These are phyloP conservation scores for Turritopsis rubra DNA, from an alignment of 30 jellyfish, hydroid and myxozoan genomes.

Conservation along the genomic window DNA sequence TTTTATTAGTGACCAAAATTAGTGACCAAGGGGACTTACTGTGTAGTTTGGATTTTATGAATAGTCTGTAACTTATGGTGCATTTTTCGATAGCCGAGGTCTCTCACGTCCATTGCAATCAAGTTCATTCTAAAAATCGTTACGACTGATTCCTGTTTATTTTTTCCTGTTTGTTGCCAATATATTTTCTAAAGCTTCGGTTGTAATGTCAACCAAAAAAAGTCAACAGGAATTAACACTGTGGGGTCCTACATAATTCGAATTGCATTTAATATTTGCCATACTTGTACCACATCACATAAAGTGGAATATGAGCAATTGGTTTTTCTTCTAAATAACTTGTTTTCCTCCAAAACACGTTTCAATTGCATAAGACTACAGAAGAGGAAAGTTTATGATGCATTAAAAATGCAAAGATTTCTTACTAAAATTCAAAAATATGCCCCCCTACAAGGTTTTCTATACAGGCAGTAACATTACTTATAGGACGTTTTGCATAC, in stretches of 20 bases:
- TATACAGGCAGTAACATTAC: not conserved
- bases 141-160: not conserved
- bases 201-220: too few relatives aligned
- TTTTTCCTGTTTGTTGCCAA: too few relatives aligned
- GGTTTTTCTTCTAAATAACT: not conserved
- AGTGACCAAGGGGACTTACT: not conserved
- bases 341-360: not conserved
- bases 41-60: not conserved
- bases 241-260: not conserved
- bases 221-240: not conserved
- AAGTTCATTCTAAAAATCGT: not conserved
- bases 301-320: not conserved
- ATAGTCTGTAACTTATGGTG: not conserved
- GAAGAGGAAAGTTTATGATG: not conserved
- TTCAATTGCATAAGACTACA: not conserved
- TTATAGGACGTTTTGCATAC: not conserved
- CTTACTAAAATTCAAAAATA: not conserved
- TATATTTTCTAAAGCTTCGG: too few relatives aligned
- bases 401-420: too few relatives aligned
- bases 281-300: not conserved
- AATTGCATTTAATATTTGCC: not conserved
- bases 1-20: not conserved
- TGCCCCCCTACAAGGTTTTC: not conserved
- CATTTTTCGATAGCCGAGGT: too few relatives aligned
- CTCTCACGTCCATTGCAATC: not conserved